phyloP scores from a whole-genome alignment of 2,113 vertebrate genomes.

The Prinia subflava region DNA sequence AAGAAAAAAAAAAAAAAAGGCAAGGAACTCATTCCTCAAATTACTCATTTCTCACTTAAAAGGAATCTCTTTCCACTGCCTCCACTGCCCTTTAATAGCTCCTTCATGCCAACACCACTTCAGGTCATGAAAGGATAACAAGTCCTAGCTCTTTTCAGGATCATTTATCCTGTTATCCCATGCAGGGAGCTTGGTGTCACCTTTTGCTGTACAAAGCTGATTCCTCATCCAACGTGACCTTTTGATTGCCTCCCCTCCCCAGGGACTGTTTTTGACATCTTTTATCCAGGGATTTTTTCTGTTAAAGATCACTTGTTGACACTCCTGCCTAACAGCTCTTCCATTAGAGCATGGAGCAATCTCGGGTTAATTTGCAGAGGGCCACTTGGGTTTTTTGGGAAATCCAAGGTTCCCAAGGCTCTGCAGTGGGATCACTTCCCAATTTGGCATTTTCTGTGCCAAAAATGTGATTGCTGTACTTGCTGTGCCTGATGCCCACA shows the following conservation, averaged over 20 bases:
- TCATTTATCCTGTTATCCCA: neutral
- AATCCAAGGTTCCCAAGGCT: neutral
- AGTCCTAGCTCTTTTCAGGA: neutral
- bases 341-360: neutral
- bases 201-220: neutral
- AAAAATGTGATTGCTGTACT: neutral
- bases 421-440: neutral
- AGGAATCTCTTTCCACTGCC: neutral
- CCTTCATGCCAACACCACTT: neutral
- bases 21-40: neutral
- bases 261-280: neutral
- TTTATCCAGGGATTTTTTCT: neutral
- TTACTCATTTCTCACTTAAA: conserved; percentile 3
- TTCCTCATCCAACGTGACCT: neutral
- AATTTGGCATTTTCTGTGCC: neutral
- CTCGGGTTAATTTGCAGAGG: neutral
- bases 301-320: neutral
- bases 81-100: neutral
- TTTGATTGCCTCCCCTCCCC: neutral
- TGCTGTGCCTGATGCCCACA: neutral
- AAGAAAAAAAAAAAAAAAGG: neutral
- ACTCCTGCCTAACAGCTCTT: neutral
- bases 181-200: neutral
- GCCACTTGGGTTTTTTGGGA: neutral
- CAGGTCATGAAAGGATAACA: neutral